Conservation (phyloP, 1,140 invertebrate genomes). For the Zaprionus lachaisei region DNA sequence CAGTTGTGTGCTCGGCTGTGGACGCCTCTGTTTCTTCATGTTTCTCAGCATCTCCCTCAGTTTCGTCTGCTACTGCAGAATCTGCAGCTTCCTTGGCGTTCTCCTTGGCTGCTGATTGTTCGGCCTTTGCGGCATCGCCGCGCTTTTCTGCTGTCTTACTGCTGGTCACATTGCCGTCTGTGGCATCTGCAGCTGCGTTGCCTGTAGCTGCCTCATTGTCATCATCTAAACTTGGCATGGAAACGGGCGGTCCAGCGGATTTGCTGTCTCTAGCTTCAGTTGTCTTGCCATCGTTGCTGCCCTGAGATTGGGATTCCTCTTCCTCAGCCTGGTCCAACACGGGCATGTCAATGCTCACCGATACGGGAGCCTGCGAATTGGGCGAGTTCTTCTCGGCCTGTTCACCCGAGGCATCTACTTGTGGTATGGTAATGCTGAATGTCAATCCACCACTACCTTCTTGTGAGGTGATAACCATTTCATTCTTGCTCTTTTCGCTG, state of each 20-base stretch:
- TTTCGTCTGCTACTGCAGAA: conserved; percentile 10
- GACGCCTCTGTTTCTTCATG: conserved; percentile 44
- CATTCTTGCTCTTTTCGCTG: conserved; percentile 54
- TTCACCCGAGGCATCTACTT: conserved; percentile 66
- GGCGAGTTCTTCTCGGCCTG: conserved; percentile 64
- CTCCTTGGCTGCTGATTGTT: conserved; percentile 47
- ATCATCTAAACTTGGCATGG: conserved; percentile 84
- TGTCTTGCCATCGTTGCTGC: conserved; percentile 52
- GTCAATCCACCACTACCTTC: conserved; percentile 82
- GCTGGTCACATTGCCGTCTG: conserved; percentile 52
- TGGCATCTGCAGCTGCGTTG: conserved; percentile 31
- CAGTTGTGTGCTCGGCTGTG: conserved; percentile 49
- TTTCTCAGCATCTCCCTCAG: conserved; percentile 23
- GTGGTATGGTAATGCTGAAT: conserved; percentile 83
- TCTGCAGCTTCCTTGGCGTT: conserved; percentile 40
- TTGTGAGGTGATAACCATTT: conserved; percentile 83
- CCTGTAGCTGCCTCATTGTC: conserved; percentile 71
- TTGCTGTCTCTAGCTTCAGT: conserved; percentile 46
- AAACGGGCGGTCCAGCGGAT: conserved; percentile 67
- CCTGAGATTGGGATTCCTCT: conserved; percentile 70
- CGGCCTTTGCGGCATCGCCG: conserved; percentile 29
- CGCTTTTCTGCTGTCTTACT: conserved; percentile 24
- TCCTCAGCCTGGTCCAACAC: conserved; percentile 80
- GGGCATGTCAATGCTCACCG: conserved; percentile 83
- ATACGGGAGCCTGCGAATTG: conserved; percentile 71